Percentiles rank a stretch among this genome's conserved stretches.
phyloP scores from a whole-genome alignment of 2,797 vertebrate genomes.

The Harpagifer antarcticus region DNA sequence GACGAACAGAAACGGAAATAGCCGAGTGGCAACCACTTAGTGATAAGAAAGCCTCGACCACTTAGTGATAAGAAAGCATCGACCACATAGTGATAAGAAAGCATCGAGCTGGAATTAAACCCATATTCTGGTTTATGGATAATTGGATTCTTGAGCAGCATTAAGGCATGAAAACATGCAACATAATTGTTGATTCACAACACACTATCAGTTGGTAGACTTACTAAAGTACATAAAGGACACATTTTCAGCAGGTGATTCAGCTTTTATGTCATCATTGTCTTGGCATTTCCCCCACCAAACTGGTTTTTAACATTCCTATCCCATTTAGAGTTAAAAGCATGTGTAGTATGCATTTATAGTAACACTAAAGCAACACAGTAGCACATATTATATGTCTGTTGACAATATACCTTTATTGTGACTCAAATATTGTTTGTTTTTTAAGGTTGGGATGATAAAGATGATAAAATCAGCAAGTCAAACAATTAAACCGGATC shows the following conservation, averaged over 20 bases:
- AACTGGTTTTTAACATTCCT: no score
- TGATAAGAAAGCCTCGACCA: constrained; percentile 10
- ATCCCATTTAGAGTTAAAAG: neutral
- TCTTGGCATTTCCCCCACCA: neutral
- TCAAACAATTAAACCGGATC: no score
- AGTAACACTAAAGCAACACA: neutral
- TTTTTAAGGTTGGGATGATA: no score
- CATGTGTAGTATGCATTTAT: neutral
- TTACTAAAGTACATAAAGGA: no score
- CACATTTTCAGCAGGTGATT: neutral
- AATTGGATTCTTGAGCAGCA: neutral
- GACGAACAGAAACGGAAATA: constrained; percentile 69
- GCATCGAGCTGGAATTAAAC: neutral
- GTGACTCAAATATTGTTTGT: neutral
- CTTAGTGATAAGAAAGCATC: constrained; percentile 24
- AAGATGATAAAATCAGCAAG: no score
- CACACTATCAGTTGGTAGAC: no score
- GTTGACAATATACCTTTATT: neutral
- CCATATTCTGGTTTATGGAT: neutral
- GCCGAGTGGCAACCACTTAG: constrained; percentile 55
- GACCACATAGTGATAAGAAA: constrained; percentile 23
- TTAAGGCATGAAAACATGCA: neutral
- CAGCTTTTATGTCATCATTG: neutral
- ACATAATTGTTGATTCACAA: neutral
- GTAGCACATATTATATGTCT: neutral